A percentile compares a stretch with the other conserved stretches of the same genome.
Evolutionary conservation across 2,888 invertebrate species (phyloP).

Genomic region (Ellobium chinense): DNA sequence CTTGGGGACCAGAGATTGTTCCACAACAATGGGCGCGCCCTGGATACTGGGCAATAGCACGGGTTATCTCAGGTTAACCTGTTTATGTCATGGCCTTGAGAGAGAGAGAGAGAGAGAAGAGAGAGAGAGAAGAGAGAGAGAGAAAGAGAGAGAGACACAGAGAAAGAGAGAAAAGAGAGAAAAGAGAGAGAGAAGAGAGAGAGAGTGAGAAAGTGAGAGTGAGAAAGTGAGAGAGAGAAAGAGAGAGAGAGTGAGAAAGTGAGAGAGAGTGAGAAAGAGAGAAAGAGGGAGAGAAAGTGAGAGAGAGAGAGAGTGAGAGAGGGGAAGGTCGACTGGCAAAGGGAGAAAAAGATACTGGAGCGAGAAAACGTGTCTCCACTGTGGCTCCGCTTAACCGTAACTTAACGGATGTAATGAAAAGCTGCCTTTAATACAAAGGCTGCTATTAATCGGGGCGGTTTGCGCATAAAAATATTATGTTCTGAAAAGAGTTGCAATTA

Average conservation of each 20-base stretch:
- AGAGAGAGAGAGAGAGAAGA: conserved; percentile 11
- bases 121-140: background rate
- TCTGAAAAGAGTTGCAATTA: too few species aligned
- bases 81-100: background rate
- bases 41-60: background rate
- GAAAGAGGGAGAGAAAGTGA: background rate
- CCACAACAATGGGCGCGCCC: background rate
- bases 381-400: too few species aligned
- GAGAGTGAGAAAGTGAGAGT: background rate
- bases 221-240: conserved; percentile 2
- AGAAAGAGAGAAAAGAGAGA: background rate
- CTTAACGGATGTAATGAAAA: too few species aligned
- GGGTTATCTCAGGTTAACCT: background rate
- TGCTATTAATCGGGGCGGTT: too few species aligned
- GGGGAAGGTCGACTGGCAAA: background rate
- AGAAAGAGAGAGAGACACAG: background rate
- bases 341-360: background rate
- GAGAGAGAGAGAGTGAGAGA: conserved; percentile 16
- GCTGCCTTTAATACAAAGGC: too few species aligned
- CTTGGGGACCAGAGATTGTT: background rate
- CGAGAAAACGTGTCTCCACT: too few species aligned
- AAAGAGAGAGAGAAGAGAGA: background rate
- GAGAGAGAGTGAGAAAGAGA: background rate
- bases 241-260: background rate
- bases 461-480: too few species aligned